Evolutionary conservation across 2,113 vertebrate genomes (phyloP).

Genomic region (Copsychus sechellarum): DNA sequence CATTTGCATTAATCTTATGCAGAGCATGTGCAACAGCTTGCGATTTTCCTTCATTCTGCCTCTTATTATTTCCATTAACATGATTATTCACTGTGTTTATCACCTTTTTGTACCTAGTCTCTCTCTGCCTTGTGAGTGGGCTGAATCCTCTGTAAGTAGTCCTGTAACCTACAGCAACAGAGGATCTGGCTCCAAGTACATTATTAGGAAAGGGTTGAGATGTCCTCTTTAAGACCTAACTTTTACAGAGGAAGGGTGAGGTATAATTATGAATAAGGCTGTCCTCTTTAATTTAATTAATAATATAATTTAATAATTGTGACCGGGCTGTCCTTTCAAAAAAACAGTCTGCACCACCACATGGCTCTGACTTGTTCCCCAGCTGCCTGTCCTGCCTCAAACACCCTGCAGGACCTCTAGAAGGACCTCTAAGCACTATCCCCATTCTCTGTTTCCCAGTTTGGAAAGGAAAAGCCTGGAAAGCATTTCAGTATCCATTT

Average conservation of each 20-base stretch:
- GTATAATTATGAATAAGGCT: background rate
- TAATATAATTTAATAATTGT: background rate
- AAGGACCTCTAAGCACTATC: background rate
- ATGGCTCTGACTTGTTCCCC: background rate
- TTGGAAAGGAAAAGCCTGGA: background rate
- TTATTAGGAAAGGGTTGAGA: background rate
- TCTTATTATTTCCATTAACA: background rate
- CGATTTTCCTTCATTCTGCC: background rate
- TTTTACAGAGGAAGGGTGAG: background rate
- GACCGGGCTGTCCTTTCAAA: background rate
- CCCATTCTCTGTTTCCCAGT: background rate
- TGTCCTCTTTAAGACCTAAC: background rate
- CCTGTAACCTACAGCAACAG: background rate
- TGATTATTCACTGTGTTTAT: background rate
- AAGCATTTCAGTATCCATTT: background rate
- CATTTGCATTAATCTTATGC: background rate
- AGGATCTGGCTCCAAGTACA: background rate
- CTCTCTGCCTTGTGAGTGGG: background rate
- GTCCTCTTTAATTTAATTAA: background rate
- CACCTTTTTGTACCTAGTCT: background rate
- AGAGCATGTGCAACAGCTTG: background rate
- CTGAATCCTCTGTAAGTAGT: background rate
- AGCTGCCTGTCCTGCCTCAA: background rate
- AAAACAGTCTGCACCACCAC: accelerated
- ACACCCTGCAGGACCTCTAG: background rate